Percentiles rank a stretch among this genome's conserved stretches.
Conservation (phyloP, 2,797 vertebrate species). For the Micromesistius poutassou region DNA sequence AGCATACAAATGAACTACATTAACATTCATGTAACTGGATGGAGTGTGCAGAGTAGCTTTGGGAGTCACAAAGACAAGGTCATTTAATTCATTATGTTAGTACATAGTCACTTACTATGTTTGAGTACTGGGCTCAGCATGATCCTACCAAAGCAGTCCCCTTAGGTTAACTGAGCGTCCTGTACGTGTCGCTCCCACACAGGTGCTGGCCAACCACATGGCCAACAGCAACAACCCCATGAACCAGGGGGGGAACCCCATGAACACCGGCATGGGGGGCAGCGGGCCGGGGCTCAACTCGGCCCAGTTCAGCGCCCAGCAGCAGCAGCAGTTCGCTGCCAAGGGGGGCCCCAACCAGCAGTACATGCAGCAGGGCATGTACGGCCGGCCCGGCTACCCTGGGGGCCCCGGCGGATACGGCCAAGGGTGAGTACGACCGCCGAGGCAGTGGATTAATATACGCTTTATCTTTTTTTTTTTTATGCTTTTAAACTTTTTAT, state of each 20-base stretch:
- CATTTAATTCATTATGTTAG: too few relatives aligned
- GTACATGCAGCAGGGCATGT: conserved; percentile 96
- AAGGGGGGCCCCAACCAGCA: conserved; percentile 91
- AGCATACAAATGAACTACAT: too few relatives aligned
- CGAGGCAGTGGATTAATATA: background rate
- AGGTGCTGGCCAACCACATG: conserved; percentile 98
- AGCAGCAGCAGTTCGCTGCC: conserved; percentile 94
- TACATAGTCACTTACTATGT: too few relatives aligned
- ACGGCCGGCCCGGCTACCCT: conserved; percentile 89
- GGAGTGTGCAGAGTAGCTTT: too few relatives aligned
- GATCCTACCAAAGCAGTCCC: background rate
- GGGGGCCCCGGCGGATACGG: conserved; percentile 90
- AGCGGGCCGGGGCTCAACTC: conserved; percentile 91
- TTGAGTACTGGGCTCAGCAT: background rate
- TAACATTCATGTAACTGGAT: too few relatives aligned
- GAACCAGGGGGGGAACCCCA: conserved; percentile 94
- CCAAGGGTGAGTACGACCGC: conserved; percentile 76
- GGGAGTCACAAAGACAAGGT: too few relatives aligned
- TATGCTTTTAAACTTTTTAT: background rate
- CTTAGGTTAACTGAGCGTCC: background rate
- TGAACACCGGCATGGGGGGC: conserved; percentile 90
- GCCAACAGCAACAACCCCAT: conserved; percentile 96
- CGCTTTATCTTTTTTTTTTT: background rate
- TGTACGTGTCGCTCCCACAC: conserved; percentile 25
- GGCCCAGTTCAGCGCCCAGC: conserved; percentile 91